These are phyloP conservation scores for Mesorhabditis spiculigera DNA, from an alignment of 2,888 invertebrate species.

Conservation along the genomic window DNA sequence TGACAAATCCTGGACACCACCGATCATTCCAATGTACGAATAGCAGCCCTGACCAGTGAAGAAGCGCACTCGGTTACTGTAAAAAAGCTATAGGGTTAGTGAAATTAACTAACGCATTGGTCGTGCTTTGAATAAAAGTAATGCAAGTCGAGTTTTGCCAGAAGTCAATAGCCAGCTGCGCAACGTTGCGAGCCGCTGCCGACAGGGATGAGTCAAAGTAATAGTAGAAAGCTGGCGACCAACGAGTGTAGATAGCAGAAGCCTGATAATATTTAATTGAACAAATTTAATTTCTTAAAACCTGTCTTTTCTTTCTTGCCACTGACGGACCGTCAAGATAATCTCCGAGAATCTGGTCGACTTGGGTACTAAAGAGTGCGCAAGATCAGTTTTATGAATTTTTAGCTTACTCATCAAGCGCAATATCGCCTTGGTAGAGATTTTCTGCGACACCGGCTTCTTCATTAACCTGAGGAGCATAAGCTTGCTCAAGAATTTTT, in stretches of 20 bases:
- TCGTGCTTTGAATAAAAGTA: constrained; percentile 39
- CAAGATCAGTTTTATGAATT: neutral
- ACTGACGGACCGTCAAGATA: neutral
- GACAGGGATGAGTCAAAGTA: neutral
- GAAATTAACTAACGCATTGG: constrained; percentile 13
- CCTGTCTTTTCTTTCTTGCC: constrained; percentile 2
- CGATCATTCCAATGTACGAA: constrained; percentile 46
- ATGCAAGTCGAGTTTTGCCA: constrained; percentile 51
- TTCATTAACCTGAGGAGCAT: constrained; percentile 12
- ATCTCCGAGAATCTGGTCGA: neutral
- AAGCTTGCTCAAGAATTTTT: neutral
- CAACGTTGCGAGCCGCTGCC: neutral
- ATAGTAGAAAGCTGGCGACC: neutral
- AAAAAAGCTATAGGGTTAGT: neutral
- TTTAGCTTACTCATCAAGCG: constrained; percentile 15
- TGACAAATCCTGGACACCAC: constrained; percentile 48
- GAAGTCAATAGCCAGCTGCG: constrained; percentile 32
- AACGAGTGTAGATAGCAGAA: neutral
- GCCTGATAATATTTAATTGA: neutral
- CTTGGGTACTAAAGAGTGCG: neutral
- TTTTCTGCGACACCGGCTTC: constrained; percentile 13
- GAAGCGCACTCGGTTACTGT: constrained; percentile 25
- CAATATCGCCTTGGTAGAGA: constrained; percentile 20
- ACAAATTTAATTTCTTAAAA: neutral
- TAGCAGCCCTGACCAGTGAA: constrained; percentile 48